Percentiles rank a stretch among this genome's conserved stretches.
phyloP scores from a whole-genome alignment of 2,113 vertebrate species.

The Nesoenas mayeri region DNA sequence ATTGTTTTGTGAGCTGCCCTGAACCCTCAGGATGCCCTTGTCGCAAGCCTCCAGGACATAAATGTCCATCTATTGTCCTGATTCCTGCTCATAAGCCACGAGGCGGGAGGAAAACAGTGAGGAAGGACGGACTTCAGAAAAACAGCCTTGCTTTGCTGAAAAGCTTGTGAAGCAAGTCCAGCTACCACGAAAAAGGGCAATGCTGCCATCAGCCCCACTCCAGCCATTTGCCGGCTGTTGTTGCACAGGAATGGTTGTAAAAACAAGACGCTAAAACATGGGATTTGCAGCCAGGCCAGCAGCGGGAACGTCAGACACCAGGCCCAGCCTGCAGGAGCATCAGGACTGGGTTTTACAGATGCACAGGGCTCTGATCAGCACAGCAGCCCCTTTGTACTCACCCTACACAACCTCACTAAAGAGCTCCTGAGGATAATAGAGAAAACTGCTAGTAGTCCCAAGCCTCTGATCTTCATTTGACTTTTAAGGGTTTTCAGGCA shows the following conservation, averaged over 20 bases:
- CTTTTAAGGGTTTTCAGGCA: slow-evolving; percentile 10
- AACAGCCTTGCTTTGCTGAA: background rate
- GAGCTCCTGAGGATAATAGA: background rate
- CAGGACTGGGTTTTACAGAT: background rate
- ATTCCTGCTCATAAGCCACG: background rate
- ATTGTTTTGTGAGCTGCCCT: background rate
- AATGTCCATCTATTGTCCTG: background rate
- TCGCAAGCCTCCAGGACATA: background rate
- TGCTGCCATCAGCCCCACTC: background rate
- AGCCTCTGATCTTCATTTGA: slow-evolving; percentile 6
- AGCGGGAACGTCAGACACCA: background rate
- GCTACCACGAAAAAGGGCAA: background rate
- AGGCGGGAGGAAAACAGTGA: background rate
- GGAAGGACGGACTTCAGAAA: background rate
- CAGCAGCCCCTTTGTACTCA: background rate
- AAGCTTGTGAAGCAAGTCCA: background rate
- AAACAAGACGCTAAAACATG: background rate
- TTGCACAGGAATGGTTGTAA: background rate
- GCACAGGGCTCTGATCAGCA: background rate
- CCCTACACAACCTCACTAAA: background rate
- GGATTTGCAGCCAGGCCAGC: background rate
- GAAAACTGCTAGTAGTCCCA: background rate
- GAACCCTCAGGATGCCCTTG: background rate
- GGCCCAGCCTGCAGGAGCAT: background rate
- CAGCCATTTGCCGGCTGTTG: background rate